A percentile compares a stretch with the other conserved stretches of the same genome.
phyloP scores from a whole-genome alignment of 2,797 vertebrate genomes.

The Neosilurus hyrtlii region DNA sequence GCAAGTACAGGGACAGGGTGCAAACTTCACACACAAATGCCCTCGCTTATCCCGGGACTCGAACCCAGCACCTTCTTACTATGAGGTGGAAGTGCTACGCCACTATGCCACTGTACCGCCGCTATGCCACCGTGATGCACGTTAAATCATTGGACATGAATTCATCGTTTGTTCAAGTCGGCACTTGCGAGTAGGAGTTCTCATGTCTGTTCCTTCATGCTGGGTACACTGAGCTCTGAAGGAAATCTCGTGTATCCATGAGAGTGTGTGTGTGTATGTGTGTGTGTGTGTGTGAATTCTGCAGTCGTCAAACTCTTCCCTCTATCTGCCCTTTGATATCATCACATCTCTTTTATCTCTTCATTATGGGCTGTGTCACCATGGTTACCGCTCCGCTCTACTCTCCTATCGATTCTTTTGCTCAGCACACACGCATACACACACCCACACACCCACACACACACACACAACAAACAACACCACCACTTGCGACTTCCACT shows the following conservation, averaged over 20 bases:
- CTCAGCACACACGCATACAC: conserved; percentile 30
- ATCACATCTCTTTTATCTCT: conserved; percentile 51
- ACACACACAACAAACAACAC: not conserved
- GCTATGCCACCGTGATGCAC: too few species aligned
- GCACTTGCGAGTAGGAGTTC: not conserved
- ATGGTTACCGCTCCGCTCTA: conserved; percentile 46
- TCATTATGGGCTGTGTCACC: conserved; percentile 45
- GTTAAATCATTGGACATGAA: too few species aligned
- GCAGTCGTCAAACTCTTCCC: conserved; percentile 27
- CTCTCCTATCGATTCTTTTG: conserved; percentile 65
- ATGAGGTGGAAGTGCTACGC: too few species aligned
- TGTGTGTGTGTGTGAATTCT: conserved; percentile 22
- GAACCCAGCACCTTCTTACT: too few species aligned
- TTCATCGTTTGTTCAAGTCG: not conserved
- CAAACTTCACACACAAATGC: too few species aligned
- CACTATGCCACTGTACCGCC: too few species aligned
- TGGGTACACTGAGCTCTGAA: not conserved
- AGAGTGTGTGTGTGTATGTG: not conserved
- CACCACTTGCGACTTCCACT: conserved; percentile 18
- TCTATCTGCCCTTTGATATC: conserved; percentile 41
- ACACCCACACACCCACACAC: conserved; percentile 20
- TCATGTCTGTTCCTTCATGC: not conserved
- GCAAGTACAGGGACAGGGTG: too few species aligned
- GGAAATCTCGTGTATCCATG: not conserved
- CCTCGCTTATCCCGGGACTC: too few species aligned